Conservation (phyloP, 2,888 invertebrate species). For the Papilio elwesi region DNA sequence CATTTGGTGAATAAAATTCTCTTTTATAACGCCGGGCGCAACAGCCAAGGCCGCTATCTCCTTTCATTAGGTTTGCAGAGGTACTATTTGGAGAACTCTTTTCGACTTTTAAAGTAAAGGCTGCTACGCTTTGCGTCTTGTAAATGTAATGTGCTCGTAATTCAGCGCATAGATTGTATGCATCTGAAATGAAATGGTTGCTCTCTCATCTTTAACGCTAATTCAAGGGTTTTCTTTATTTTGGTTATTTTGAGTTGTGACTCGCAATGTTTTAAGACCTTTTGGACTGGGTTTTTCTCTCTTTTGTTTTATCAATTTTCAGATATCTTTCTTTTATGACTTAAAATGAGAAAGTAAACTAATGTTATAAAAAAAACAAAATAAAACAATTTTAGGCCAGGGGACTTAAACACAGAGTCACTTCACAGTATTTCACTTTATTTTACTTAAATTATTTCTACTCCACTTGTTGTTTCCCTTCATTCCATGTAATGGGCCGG, state of each 20-base stretch:
- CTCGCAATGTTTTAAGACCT: background rate
- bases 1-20: conserved; percentile 52
- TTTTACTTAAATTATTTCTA: too few species aligned
- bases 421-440: too few species aligned
- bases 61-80: conserved; percentile 43
- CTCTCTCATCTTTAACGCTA: conserved; percentile 26
- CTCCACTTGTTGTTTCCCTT: too few species aligned
- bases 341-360: too few species aligned
- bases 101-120: conserved; percentile 34
- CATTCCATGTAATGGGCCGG: too few species aligned
- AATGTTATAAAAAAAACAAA: too few species aligned
- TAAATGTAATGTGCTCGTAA: conserved; percentile 28
- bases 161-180: conserved; percentile 30
- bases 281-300: background rate
- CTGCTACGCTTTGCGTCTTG: conserved; percentile 34
- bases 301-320: background rate
- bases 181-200: conserved; percentile 32
- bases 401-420: too few species aligned
- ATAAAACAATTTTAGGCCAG: too few species aligned
- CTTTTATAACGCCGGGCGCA: conserved; percentile 45
- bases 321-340: background rate
- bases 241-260: background rate
- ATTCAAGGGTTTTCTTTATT: conserved; percentile 20
- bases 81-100: conserved; percentile 37
- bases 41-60: conserved; percentile 42